phyloP scores from a whole-genome alignment of 2,797 vertebrate genomes.

The Molossus alvarezi region DNA sequence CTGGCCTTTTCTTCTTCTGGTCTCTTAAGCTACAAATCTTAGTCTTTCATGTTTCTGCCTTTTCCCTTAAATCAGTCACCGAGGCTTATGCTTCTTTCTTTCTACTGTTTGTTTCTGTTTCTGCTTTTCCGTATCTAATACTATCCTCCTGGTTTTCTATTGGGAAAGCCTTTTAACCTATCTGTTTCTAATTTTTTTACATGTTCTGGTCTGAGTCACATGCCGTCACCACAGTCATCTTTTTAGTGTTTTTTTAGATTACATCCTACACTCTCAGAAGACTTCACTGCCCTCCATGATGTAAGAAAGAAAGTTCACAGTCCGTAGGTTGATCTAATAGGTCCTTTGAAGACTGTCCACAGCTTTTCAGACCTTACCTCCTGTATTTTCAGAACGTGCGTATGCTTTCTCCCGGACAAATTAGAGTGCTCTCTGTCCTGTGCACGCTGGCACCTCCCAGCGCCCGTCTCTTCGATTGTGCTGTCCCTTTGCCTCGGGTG shows the following conservation, averaged over 20 bases:
- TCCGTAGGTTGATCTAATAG: neutral
- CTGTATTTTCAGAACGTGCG: neutral
- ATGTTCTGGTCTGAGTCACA: neutral
- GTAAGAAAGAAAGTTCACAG: neutral
- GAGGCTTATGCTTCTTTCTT: neutral
- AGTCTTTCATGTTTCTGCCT: neutral
- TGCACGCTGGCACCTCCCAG: neutral
- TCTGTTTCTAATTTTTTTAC: neutral
- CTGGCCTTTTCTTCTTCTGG: neutral
- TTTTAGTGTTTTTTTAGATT: conserved; percentile 12
- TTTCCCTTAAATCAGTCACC: neutral
- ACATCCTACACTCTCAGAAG: neutral
- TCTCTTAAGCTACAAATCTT: neutral
- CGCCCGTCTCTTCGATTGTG: neutral
- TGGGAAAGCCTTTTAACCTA: neutral
- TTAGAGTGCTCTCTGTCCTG: neutral
- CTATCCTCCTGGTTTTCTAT: neutral
- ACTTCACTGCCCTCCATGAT: neutral
- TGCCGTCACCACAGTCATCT: neutral
- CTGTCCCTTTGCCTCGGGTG: neutral
- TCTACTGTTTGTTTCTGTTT: neutral
- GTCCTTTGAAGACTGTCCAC: neutral
- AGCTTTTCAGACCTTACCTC: neutral
- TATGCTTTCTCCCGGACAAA: neutral
- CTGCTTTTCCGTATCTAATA: conserved; percentile 1